Percentiles rank a stretch among this genome's conserved stretches.
These are phyloP conservation scores for Alexandromys oeconomus DNA, from an alignment of 2,797 vertebrate species.

Conservation along the genomic window DNA sequence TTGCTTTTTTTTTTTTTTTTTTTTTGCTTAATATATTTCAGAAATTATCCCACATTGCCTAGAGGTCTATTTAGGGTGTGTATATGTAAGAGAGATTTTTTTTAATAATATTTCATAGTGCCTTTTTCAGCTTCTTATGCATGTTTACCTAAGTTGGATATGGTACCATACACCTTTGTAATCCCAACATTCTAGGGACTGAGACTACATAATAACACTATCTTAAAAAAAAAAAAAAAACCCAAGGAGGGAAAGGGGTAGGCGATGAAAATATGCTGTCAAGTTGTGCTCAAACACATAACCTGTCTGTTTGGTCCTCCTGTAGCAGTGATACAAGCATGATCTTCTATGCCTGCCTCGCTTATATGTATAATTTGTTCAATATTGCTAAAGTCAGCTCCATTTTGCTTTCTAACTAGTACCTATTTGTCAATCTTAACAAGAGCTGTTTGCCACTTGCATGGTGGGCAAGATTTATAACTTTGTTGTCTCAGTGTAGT, in stretches of 20 bases:
- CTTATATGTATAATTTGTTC: not conserved
- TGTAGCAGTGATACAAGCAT: not conserved
- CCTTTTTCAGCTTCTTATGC: not conserved
- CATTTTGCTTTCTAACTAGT: constrained; percentile 37
- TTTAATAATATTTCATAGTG: not conserved
- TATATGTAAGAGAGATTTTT: not conserved
- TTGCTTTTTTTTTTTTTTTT: not conserved
- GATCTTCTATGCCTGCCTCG: not conserved
- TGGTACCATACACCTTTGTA: not conserved
- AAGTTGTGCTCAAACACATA: not conserved
- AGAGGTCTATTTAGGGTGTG: not conserved
- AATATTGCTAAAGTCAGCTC: not conserved
- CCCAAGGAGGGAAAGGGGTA: not conserved
- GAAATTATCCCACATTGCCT: not conserved
- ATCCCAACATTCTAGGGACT: not conserved
- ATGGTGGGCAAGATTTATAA: constrained; percentile 3
- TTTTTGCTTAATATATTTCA: not conserved
- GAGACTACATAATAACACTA: not conserved
- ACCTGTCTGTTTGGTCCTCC: not conserved
- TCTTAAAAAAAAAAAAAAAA: not conserved
- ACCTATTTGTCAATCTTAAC: not conserved
- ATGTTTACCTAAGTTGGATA: not conserved
- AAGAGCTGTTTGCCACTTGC: constrained; percentile 34
- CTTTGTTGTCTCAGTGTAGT: not conserved
- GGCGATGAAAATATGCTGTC: not conserved